These are phyloP conservation scores for Ferdinandea cuprea DNA, from an alignment of 2,888 invertebrate genomes.

Conservation along the genomic window DNA sequence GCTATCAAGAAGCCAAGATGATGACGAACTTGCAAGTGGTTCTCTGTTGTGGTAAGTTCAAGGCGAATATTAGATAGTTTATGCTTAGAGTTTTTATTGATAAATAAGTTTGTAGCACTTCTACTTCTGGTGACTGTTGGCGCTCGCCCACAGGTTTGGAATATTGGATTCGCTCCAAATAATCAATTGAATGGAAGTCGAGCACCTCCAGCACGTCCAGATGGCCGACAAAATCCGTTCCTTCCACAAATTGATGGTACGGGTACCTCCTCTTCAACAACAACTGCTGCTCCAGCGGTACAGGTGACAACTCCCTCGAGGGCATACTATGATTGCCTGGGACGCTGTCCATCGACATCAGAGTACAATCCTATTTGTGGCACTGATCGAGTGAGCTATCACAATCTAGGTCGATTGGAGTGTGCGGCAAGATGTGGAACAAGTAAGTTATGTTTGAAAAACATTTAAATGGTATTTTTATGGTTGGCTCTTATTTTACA, in stretches of 20 bases:
- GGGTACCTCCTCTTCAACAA: conserved; percentile 8
- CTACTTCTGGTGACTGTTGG: conserved; percentile 20
- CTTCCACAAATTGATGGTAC: not conserved
- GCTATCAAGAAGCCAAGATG: not conserved
- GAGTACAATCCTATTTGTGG: conserved; percentile 83
- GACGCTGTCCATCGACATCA: conserved; percentile 77
- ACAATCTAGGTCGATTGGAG: conserved; percentile 78
- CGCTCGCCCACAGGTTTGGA: conserved; percentile 57
- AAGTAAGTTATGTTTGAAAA: conserved; percentile 76
- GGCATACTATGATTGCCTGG: conserved; percentile 77
- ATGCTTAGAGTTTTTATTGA: no score
- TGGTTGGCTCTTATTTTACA: not conserved
- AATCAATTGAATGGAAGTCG: not conserved
- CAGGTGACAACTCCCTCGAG: conserved; percentile 77
- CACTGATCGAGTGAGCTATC: conserved; percentile 79
- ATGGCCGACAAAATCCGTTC: not conserved
- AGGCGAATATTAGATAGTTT: not conserved
- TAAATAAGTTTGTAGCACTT: not conserved
- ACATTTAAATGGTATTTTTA: not conserved
- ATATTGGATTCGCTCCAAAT: conserved; percentile 57
- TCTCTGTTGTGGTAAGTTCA: conserved; percentile 47
- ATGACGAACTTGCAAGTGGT: conserved; percentile 27
- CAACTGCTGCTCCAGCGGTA: conserved; percentile 65
- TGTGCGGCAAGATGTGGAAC: conserved; percentile 80
- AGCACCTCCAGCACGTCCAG: not conserved